Base-by-base conservation (phyloP, 2,113 vertebrate genomes). In the Strix aluco region DNA sequence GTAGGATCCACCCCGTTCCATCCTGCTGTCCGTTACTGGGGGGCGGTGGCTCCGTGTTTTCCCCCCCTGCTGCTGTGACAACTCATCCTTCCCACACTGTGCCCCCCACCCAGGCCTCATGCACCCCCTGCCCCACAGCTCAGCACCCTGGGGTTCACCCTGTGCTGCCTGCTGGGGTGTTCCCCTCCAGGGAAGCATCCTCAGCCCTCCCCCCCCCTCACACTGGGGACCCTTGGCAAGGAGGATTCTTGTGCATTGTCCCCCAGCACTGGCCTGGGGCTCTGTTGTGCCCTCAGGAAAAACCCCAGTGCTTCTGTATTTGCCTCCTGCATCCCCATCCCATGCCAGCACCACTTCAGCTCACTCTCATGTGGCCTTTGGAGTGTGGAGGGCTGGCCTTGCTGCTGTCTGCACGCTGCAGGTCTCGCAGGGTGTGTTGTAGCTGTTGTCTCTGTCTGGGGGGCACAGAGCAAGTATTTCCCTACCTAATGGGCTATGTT, bases 261-360 rank as follows among this genome's bases (percentile, higher is more conserved):
- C 71, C 52, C 18, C 52, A 17, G 8, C 51, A 1, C 38, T 4
- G 21, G 2, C 16, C 55, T 49, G 26, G 15, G 12, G 40, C 44
- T 46, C 40, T 49, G 13, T 20, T 26, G 9, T 29, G 8, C n/a
- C 23, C 19, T 36, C 9, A 13, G 44, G 19, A 11, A 42, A 14
- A 30, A 1, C 8, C 34, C 13, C 8, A 18, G 27, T 22, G 55
- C n/a, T 59, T 58, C 54, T 63, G 32, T 30, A 15, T 88, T 75
- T 59, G 15, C 9, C 15, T 73, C 51, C n/a, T 58, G 77, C 51
- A 11, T 69, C 63, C 71, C 54, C 13, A 4, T 55, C 61, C 52
- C n/a, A 0, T 13, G 13, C 8, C 6, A 15, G 36, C 34, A 10
- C 9, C 3, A 0, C 15, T 69, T 32, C 8, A 49, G 58, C 61